Conservation (phyloP, 2,888 invertebrate genomes). For the Neoaliturus tenellus region DNA sequence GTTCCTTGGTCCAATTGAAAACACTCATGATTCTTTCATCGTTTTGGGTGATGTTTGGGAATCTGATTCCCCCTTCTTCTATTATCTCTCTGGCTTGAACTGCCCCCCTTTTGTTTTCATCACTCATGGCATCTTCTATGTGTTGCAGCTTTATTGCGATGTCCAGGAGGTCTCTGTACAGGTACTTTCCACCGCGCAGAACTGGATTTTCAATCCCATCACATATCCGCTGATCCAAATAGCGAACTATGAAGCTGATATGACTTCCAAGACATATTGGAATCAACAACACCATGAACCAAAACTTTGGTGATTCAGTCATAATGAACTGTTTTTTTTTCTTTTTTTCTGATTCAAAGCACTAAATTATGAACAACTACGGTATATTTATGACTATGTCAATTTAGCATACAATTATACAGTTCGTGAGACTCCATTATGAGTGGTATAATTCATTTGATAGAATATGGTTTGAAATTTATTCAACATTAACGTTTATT, state of each 20-base stretch:
- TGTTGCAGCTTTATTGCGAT: neutral
- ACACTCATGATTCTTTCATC: neutral
- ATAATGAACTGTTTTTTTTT: neutral
- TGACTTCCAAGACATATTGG: conserved; percentile 9
- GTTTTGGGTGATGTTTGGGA: conserved; percentile 33
- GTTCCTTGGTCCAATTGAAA: conserved; percentile 38
- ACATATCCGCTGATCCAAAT: conserved; percentile 27
- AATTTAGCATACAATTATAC: no score
- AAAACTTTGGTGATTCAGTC: neutral
- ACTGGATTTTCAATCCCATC: conserved; percentile 32
- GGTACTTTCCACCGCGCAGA: conserved; percentile 9
- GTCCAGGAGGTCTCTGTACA: conserved; percentile 27
- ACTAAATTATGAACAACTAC: no score
- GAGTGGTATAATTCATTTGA: no score
- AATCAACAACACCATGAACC: neutral
- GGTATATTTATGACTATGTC: no score
- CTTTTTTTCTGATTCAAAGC: no score
- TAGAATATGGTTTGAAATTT: no score
- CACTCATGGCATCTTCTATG: neutral
- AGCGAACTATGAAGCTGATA: conserved; percentile 13
- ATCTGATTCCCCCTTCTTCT: conserved; percentile 9
- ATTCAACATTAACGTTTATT: no score
- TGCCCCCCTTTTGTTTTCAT: neutral
- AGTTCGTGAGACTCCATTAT: no score
- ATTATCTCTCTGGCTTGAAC: neutral